Evolutionary conservation across 2,113 vertebrate genomes (phyloP).

Genomic region (Bucco capensis): DNA sequence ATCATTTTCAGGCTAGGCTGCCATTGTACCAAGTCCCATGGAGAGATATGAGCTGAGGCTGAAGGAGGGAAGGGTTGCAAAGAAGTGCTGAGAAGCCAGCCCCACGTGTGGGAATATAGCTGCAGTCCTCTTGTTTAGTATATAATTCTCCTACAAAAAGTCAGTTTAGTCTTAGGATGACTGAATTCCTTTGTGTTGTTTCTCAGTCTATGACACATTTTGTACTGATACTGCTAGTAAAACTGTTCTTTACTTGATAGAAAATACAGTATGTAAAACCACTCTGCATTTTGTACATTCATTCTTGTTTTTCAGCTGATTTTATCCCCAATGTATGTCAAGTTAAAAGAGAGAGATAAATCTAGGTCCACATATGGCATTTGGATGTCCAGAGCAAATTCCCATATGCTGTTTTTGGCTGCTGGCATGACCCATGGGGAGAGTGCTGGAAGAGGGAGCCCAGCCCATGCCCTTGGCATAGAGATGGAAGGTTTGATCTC

Average conservation of each 20-base stretch:
- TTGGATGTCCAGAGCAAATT: neutral
- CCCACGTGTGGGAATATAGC: neutral
- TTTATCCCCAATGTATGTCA: neutral
- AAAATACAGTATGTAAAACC: neutral
- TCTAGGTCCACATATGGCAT: neutral
- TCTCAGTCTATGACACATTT: neutral
- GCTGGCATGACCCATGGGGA: fast-evolving
- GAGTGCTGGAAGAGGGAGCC: neutral
- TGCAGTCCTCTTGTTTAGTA: neutral
- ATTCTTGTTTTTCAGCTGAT: neutral
- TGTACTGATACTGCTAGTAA: neutral
- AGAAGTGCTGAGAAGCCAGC: neutral
- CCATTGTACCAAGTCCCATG: neutral
- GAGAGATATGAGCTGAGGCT: neutral
- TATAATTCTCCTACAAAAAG: neutral
- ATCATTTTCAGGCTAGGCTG: neutral
- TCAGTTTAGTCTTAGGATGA: neutral
- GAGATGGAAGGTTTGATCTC: neutral
- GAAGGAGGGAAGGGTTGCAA: neutral
- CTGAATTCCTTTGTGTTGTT: neutral
- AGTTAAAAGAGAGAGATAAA: neutral
- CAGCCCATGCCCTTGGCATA: neutral
- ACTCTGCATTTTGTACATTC: neutral
- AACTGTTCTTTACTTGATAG: neutral
- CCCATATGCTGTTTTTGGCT: neutral